phyloP scores from a whole-genome alignment of 2,797 vertebrate species.

The Urocyon cinereoargenteus region DNA sequence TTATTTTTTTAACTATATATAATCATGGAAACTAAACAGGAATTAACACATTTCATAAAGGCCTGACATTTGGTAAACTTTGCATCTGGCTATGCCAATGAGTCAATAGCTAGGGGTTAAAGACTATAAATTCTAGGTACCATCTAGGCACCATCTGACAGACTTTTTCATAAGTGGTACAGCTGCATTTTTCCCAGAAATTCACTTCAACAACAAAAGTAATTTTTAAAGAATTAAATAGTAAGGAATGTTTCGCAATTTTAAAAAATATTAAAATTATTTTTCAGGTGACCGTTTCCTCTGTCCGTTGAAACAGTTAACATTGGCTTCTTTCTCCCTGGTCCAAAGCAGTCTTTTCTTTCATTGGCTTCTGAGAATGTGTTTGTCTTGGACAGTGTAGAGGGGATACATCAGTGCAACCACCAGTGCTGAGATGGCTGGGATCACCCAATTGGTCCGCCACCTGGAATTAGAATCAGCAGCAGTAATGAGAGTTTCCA shows the following conservation, averaged over 20 bases:
- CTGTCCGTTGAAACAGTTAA: slow-evolving; percentile 57
- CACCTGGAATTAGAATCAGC: slow-evolving; percentile 89
- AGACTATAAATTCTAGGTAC: background rate
- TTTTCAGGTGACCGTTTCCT: slow-evolving; percentile 69
- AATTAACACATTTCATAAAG: background rate
- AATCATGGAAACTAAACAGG: slow-evolving; percentile 21
- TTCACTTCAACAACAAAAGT: background rate
- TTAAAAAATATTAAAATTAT: slow-evolving; percentile 35
- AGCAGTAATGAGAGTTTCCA: slow-evolving; percentile 91
- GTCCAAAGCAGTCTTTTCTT: slow-evolving; percentile 67
- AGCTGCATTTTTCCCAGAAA: background rate
- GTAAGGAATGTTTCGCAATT: background rate
- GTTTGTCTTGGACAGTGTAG: slow-evolving; percentile 87
- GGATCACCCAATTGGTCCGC: slow-evolving; percentile 94
- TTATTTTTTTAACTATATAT: background rate
- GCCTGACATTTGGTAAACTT: background rate
- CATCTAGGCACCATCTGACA: background rate
- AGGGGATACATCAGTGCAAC: slow-evolving; percentile 93
- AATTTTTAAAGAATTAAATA: slow-evolving; percentile 45
- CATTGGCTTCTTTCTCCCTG: slow-evolving; percentile 68
- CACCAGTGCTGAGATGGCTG: slow-evolving; percentile 89
- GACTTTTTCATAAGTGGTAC: background rate
- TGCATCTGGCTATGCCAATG: background rate
- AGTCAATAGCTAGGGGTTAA: background rate
- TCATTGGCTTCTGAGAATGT: slow-evolving; percentile 6